Base-by-base conservation (phyloP, 2,888 invertebrate genomes). In the Leptarthrus brevirostris region DNA sequence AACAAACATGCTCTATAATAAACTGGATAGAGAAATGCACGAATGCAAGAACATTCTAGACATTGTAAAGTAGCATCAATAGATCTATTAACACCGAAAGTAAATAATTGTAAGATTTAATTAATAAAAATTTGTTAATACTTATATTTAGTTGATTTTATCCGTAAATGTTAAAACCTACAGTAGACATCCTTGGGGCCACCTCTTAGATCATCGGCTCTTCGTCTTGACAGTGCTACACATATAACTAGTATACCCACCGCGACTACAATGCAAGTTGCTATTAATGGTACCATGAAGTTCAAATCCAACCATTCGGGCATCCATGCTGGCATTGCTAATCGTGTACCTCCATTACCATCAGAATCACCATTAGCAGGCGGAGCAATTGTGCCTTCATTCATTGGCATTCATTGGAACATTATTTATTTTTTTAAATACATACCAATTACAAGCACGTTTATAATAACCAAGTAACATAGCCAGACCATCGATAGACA, bases 241-340 rank as follows among this genome's bases (percentile, higher is more conserved):
- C 95, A 95, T 84, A 95, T 93, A 81, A 97, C 95, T 81, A 95
- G 90, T 81, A 96, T 90, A 77, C 96, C 95, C 80, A 96, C 94
- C 80, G 95, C 89, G 83, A 96, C 92, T 78, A 97, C 95, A 80
- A 97, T 92, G 76, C 96, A 89, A 26, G 95, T 95, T 52, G 95
- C 95, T 80, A 94, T 90, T 78, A 96, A 91, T 0, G 96, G 96
- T 22, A 97, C 94, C 82, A 96, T 89, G 77, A 97, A 92, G 86
- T 96, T 94, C 76, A 95, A 90, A 83, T 95, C 94, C 77, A 95
- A 88, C 94, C 95, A 95, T 74, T 92, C 91, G 74, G 91, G 93
- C 79, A 95, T 87, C 94, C 95, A 95, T 0, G 92, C 85, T 3
- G 89, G 89, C 76, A 88, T 84, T 75, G 87, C 88, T 79, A 87